Evolutionary conservation across 2,888 invertebrate species (phyloP).

Genomic region (Nephrotoma appendiculata): DNA sequence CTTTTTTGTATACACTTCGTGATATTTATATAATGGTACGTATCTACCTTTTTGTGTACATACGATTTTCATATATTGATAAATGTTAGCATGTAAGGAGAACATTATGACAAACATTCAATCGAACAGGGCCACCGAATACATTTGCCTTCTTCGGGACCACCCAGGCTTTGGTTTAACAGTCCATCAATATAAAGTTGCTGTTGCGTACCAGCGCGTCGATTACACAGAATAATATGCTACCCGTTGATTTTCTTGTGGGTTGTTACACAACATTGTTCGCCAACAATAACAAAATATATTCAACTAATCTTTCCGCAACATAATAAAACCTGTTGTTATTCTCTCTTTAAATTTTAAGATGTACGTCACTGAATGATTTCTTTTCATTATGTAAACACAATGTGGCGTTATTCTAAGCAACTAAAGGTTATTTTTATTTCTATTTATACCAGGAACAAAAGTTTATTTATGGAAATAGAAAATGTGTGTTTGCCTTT

Average conservation of each 20-base stretch:
- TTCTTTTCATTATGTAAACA: neutral
- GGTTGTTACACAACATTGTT: neutral
- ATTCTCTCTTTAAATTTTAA: neutral
- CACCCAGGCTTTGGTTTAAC: too few species aligned
- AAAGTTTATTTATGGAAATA: neutral
- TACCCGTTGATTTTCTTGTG: too few species aligned
- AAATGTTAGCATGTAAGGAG: too few species aligned
- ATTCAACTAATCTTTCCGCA: neutral
- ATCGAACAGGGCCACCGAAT: too few species aligned
- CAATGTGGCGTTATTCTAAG: neutral
- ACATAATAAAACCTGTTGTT: neutral
- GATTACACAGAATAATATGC: too few species aligned
- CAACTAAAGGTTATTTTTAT: neutral
- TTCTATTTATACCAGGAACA: neutral
- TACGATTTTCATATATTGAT: too few species aligned
- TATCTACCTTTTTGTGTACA: neutral
- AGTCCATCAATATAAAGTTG: too few species aligned
- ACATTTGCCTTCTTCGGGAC: too few species aligned
- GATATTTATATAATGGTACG: neutral
- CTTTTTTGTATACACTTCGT: neutral
- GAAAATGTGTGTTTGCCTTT: neutral
- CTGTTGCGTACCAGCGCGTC: too few species aligned
- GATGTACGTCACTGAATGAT: neutral
- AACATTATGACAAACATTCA: too few species aligned
- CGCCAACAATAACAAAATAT: neutral